Conservation (phyloP, 2,888 invertebrate species). For the Drosophila mayaguana region DNA sequence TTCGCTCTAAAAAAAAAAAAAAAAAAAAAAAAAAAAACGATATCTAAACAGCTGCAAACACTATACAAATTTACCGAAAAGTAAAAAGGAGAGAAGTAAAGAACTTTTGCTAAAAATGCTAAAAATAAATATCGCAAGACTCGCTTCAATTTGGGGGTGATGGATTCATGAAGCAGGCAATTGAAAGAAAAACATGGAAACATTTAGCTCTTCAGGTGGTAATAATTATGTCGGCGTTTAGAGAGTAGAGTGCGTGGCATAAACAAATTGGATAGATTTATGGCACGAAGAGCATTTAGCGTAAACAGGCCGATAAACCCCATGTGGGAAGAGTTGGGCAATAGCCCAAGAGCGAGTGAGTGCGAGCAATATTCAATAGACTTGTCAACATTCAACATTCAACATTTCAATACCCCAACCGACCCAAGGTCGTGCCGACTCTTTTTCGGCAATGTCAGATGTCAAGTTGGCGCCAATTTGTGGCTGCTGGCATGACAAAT, state of each 20-base stretch:
- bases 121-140: slow-evolving; percentile 32
- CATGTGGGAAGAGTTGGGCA: slow-evolving; percentile 5
- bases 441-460: slow-evolving; percentile 45
- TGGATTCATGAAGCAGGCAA: slow-evolving; percentile 26
- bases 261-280: slow-evolving; percentile 47
- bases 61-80: slow-evolving; percentile 17
- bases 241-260: slow-evolving; percentile 21
- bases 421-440: slow-evolving; percentile 32
- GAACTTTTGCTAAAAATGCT: slow-evolving; percentile 3
- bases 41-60: slow-evolving; percentile 30
- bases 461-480: slow-evolving; percentile 61
- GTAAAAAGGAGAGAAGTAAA: not conserved
- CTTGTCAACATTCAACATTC: slow-evolving; percentile 52
- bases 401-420: slow-evolving; percentile 40
- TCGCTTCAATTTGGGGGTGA: slow-evolving; percentile 7
- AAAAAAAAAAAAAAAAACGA: slow-evolving; percentile 8
- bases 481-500: slow-evolving; percentile 59
- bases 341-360: not conserved
- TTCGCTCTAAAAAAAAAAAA: slow-evolving; percentile 17
- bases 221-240: slow-evolving; percentile 47
- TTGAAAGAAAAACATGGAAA: slow-evolving; percentile 9
- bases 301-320: slow-evolving; percentile 35
- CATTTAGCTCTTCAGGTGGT: slow-evolving; percentile 34
- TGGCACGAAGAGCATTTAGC: slow-evolving; percentile 11
- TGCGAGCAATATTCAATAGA: slow-evolving; percentile 27